phyloP scores from a whole-genome alignment of 2,113 vertebrate species.

The Gila orcuttii region DNA sequence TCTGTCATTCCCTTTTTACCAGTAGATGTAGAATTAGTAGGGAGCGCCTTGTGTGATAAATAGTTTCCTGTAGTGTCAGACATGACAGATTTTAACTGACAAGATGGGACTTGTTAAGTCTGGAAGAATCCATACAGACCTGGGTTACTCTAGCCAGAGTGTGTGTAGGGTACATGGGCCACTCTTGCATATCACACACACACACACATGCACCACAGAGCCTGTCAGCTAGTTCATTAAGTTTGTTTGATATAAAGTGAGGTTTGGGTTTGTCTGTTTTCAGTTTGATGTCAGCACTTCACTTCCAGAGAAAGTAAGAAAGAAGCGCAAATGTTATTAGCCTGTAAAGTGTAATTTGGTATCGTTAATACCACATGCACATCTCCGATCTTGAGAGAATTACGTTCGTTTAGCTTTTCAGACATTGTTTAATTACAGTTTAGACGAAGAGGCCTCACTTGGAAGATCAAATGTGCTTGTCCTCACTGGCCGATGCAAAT shows the following conservation, averaged over 20 bases:
- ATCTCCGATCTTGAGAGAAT: neutral
- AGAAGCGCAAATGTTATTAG: neutral
- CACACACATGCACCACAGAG: neutral
- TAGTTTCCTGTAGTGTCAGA: conserved; percentile 63
- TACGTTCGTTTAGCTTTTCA: neutral
- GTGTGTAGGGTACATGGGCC: conserved; percentile 43
- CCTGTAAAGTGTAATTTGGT: neutral
- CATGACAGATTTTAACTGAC: conserved; percentile 53
- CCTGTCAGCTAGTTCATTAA: neutral
- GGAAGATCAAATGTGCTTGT: conserved; percentile 3
- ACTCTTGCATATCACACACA: conserved; percentile 12
- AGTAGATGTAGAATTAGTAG: conserved; percentile 48
- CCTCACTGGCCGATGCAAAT: conserved; percentile 8
- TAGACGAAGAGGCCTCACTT: conserved; percentile 23
- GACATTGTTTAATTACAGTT: conserved; percentile 18
- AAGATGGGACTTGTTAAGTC: conserved; percentile 65
- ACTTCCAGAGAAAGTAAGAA: neutral
- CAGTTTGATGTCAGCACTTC: neutral
- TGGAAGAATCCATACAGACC: conserved; percentile 47
- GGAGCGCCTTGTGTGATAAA: conserved; percentile 55
- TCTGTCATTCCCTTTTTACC: conserved; percentile 23
- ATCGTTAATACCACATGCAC: neutral
- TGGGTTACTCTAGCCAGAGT: conserved; percentile 51
- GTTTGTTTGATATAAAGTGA: conserved; percentile 6
- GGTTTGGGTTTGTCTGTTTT: neutral